Conservation (phyloP, 2,113 vertebrate genomes). For the Calyptomena viridis region DNA sequence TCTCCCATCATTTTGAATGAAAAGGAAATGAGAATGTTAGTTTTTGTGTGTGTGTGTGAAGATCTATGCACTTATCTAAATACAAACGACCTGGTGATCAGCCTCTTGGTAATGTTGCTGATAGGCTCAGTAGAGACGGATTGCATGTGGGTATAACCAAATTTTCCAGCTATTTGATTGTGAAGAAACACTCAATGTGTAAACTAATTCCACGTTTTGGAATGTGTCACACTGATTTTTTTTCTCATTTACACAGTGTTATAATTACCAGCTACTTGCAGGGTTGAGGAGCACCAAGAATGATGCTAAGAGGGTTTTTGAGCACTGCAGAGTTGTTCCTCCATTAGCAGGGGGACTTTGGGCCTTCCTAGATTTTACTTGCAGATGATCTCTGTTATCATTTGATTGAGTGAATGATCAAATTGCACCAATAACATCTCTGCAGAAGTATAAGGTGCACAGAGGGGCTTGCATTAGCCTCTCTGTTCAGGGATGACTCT, state of each 20-base stretch:
- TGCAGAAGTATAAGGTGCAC: not conserved
- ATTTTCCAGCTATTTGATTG: not conserved
- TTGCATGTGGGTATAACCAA: not conserved
- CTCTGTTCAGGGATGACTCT: not conserved
- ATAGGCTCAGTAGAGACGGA: not conserved
- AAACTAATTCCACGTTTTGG: not conserved
- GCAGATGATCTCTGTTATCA: not conserved
- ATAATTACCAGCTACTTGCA: not conserved
- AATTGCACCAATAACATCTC: not conserved
- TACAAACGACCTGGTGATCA: not conserved
- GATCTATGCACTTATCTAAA: not conserved
- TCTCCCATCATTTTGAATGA: not conserved
- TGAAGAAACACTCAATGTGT: not conserved
- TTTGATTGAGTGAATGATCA: not conserved
- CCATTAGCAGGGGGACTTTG: not conserved
- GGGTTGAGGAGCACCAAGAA: not conserved
- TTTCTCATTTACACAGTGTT: not conserved
- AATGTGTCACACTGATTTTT: not conserved
- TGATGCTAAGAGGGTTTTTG: not conserved
- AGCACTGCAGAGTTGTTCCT: not conserved
- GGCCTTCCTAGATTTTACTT: not conserved
- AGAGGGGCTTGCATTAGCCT: not conserved
- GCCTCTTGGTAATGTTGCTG: not conserved
- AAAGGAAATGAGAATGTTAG: not conserved
- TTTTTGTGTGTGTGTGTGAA: not conserved